phyloP scores from a whole-genome alignment of 2,888 invertebrate species.

The Cancer borealis region DNA sequence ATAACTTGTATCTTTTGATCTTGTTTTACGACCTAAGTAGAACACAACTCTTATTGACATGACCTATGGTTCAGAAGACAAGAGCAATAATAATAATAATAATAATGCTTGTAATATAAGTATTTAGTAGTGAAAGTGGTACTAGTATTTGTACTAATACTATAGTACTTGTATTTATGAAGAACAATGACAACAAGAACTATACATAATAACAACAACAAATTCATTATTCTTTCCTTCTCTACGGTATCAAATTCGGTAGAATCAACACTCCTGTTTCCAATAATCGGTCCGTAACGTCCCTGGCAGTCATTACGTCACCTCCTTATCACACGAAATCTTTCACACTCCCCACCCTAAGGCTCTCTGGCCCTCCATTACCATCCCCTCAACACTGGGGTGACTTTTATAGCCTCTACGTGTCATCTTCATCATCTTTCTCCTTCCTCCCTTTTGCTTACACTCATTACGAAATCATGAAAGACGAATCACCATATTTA shows the following conservation, averaged over 20 bases:
- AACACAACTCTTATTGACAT: too few relatives aligned
- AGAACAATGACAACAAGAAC: neutral
- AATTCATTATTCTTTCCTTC: neutral
- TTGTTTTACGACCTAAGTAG: neutral
- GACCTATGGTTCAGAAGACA: too few relatives aligned
- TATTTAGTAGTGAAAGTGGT: neutral
- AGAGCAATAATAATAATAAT: neutral
- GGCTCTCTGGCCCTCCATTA: neutral
- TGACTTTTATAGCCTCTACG: slow-evolving; percentile 60
- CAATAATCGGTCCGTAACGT: neutral
- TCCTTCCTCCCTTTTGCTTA: neutral
- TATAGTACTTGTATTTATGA: neutral
- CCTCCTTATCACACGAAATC: neutral
- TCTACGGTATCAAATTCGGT: neutral
- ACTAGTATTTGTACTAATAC: neutral
- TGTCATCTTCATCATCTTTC: slow-evolving; percentile 66
- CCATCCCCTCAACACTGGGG: slow-evolving; percentile 42
- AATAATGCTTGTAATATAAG: neutral
- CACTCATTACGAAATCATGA: neutral
- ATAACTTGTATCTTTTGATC: neutral
- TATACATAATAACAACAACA: neutral
- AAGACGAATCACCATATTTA: neutral
- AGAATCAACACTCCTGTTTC: too few relatives aligned
- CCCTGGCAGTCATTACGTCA: neutral
- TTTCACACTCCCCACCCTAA: neutral